These are phyloP conservation scores for Presbytis comata DNA, from an alignment of 2,797 vertebrate species.

Conservation along the genomic window DNA sequence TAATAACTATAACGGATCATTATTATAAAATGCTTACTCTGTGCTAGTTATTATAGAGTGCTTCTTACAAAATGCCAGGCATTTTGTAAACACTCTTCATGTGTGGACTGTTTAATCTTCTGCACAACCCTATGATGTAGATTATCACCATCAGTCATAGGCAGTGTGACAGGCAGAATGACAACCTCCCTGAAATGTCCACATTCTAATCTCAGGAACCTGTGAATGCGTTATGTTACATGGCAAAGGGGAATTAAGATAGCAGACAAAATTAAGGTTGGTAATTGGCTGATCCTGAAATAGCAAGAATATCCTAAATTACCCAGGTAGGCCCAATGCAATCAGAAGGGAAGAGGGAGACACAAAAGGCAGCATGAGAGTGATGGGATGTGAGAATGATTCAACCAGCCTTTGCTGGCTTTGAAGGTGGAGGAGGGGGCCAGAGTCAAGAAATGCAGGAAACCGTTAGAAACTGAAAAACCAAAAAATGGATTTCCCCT, in stretches of 20 bases:
- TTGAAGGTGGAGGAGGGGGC: neutral
- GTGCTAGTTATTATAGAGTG: neutral
- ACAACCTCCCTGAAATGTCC: neutral
- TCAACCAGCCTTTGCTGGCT: neutral
- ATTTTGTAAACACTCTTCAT: neutral
- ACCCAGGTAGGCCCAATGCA: neutral
- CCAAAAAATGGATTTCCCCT: neutral
- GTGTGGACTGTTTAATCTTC: neutral
- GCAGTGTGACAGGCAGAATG: neutral
- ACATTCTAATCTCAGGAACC: neutral
- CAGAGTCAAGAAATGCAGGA: neutral
- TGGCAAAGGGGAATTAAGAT: neutral
- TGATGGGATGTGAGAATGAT: neutral
- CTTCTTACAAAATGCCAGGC: neutral
- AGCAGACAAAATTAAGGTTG: neutral
- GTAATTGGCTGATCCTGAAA: conserved; percentile 1
- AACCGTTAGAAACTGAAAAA: neutral
- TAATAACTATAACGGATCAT: neutral
- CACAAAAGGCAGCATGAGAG: neutral
- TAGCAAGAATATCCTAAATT: neutral
- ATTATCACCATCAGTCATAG: neutral
- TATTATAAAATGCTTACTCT: neutral
- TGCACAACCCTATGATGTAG: neutral
- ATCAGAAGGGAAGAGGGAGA: neutral
- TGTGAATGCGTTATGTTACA: neutral